phyloP scores from a whole-genome alignment of 2,888 invertebrate genomes.

The Leucania comma region DNA sequence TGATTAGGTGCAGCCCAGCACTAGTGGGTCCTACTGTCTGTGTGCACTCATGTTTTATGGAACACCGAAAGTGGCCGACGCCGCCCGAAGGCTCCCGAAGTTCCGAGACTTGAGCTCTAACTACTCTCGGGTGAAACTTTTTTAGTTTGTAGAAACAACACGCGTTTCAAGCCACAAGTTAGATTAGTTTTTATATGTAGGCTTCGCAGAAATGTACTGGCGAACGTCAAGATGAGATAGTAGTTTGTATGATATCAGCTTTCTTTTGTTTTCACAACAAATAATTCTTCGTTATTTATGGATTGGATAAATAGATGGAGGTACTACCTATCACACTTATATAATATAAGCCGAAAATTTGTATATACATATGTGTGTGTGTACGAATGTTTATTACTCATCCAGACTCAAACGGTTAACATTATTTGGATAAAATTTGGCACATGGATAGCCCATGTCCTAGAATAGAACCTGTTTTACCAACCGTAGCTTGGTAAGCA shows the following conservation, averaged over 20 bases:
- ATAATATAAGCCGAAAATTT: too few relatives aligned
- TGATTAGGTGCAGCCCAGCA: slow-evolving; percentile 47
- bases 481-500: too few relatives aligned
- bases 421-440: too few relatives aligned
- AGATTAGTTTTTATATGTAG: slow-evolving; percentile 56
- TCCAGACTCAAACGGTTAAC: too few relatives aligned
- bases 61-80: slow-evolving; percentile 40
- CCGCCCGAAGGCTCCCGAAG: slow-evolving; percentile 43
- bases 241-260: slow-evolving; percentile 14
- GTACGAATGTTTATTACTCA: too few relatives aligned
- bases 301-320: background rate
- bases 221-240: slow-evolving; percentile 25
- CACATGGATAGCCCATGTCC: too few relatives aligned
- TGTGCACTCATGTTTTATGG: slow-evolving; percentile 59
- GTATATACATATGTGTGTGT: too few relatives aligned
- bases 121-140: slow-evolving; percentile 50
- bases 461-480: too few relatives aligned
- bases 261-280: slow-evolving; percentile 16
- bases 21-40: slow-evolving; percentile 32
- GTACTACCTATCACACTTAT: too few relatives aligned
- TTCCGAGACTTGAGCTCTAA: slow-evolving; percentile 37
- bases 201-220: slow-evolving; percentile 19
- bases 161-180: slow-evolving; percentile 50
- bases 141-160: slow-evolving; percentile 46
- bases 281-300: background rate